Base-by-base conservation (phyloP, 2,888 invertebrate genomes). In the Pharmacophagus antenor region DNA sequence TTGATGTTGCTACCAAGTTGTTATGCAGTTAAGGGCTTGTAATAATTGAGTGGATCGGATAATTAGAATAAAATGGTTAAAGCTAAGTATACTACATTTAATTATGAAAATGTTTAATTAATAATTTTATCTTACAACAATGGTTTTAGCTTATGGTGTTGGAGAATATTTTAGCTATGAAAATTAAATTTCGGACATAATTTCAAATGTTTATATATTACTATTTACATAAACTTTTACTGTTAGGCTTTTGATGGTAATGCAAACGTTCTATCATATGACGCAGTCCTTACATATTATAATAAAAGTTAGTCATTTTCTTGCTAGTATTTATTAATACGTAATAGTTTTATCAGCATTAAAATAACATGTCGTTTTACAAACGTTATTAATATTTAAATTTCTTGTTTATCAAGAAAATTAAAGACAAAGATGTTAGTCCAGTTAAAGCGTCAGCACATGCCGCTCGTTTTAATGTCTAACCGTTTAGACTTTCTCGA, bases 1-100 rank as follows among this genome's bases (percentile, higher is more conserved):
- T 59, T 55, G 55, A 55, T 51, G 55, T 50, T 46, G 50, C 37
- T 25, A 17, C 55, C 15, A 23, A 55, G 31, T n/a, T 49, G 55
- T 46, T 15, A 21, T 23, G 20, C 31, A 21, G 51, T 31, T 52
- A 27, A 27, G 44, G n/a, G 47, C 15, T 12, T 22, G 15, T 3
- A 20, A 47, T 17, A 17, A 42, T 31, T 31, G 7, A 31, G 31
- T 15, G 31, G 15, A 31, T 31, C 12, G 31, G 31, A 10, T 31
- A 8, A 31, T 12, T 31, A 12, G 15, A 31, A 31, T 10, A 31
- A 31, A 31, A 31, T 15, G 31, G 31, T 31, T 31, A 31, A 31
- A 10, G 10, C 31, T 31, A 31, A 31, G 10, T 10, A 31, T 31
- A 3, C 8, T 12, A 3, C 15, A 25, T 25, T 25, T 25, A 31